These are phyloP conservation scores for Hydrozoanthus gracilis DNA, from an alignment of 92 coral and sea anemone species.

Conservation along the genomic window DNA sequence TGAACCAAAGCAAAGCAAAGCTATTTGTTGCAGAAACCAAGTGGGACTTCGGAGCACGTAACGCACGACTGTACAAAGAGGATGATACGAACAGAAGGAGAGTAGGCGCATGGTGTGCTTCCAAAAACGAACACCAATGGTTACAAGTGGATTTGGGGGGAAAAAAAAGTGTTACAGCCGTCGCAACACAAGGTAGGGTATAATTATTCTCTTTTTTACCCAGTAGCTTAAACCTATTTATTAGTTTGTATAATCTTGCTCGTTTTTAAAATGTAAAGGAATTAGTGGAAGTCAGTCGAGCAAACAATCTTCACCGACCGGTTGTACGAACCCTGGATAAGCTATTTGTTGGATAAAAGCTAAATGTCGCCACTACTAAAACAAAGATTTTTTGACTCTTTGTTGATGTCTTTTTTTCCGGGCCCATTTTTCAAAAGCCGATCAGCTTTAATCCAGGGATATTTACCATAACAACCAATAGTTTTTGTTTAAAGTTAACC, in stretches of 20 bases:
- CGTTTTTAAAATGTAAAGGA: too few relatives aligned
- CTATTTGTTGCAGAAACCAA: conserved; percentile 25
- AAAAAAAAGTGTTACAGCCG: conserved; percentile 80
- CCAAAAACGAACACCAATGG: conserved; percentile 69
- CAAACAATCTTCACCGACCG: too few relatives aligned
- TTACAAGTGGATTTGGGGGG: conserved; percentile 87
- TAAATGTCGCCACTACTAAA: not conserved
- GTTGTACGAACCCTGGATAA: not conserved
- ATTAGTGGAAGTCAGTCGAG: too few relatives aligned
- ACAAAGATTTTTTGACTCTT: not conserved
- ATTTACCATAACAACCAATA: too few relatives aligned
- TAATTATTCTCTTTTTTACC: not conserved
- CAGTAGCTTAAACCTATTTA: too few relatives aligned
- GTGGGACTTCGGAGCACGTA: conserved; percentile 90
- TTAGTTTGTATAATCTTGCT: too few relatives aligned
- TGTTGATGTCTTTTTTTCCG: too few relatives aligned
- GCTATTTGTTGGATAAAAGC: not conserved
- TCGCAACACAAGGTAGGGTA: conserved; percentile 88
- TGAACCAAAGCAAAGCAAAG: not conserved
- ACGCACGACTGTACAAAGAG: conserved; percentile 89
- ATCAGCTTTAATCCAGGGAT: too few relatives aligned
- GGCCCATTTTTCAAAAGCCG: too few relatives aligned
- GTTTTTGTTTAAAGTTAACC: too few relatives aligned
- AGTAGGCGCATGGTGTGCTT: conserved; percentile 95
- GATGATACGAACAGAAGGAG: conserved; percentile 73